Conservation (phyloP, 2,797 vertebrate species). For the Eptatretus atami region DNA sequence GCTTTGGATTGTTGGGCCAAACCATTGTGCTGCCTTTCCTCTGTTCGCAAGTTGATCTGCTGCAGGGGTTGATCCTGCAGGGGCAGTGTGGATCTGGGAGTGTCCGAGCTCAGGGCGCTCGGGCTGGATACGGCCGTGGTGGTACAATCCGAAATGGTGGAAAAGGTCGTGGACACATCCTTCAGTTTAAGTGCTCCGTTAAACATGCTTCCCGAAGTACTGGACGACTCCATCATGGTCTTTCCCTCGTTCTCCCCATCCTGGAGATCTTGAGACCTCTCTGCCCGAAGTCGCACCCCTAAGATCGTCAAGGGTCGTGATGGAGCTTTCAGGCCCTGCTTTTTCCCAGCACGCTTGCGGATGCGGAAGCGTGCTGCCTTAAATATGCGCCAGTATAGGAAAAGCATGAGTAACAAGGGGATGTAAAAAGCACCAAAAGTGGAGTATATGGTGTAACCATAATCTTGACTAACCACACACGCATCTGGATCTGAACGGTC, state of each 20-base stretch:
- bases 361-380: slow-evolving; percentile 68
- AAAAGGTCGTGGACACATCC: neutral
- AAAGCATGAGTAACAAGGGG: slow-evolving; percentile 65
- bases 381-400: slow-evolving; percentile 75
- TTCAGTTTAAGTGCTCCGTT: slow-evolving; percentile 32
- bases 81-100: slow-evolving; percentile 11
- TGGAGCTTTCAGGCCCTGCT: slow-evolving; percentile 21
- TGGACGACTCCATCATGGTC: neutral
- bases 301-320: neutral
- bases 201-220: slow-evolving; percentile 24
- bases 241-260: no score
- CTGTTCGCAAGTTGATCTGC: slow-evolving; percentile 34
- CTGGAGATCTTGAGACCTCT: neutral
- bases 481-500: slow-evolving; percentile 60
- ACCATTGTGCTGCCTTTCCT: slow-evolving; percentile 12
- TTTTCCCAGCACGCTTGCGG: slow-evolving; percentile 57
- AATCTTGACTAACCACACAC: slow-evolving; percentile 80
- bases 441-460: slow-evolving; percentile 82
- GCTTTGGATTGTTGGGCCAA: neutral
- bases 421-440: slow-evolving; percentile 95
- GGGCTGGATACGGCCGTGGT: slow-evolving; percentile 31
- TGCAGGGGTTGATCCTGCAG: slow-evolving; percentile 19
- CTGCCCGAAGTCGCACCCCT: neutral
- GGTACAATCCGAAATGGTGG: slow-evolving; percentile 9
- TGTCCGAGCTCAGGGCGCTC: slow-evolving; percentile 12